A percentile compares a stretch with the other conserved stretches of the same genome.
Evolutionary conservation across 2,113 vertebrate species (phyloP).

Genomic region (Lophius piscatorius): DNA sequence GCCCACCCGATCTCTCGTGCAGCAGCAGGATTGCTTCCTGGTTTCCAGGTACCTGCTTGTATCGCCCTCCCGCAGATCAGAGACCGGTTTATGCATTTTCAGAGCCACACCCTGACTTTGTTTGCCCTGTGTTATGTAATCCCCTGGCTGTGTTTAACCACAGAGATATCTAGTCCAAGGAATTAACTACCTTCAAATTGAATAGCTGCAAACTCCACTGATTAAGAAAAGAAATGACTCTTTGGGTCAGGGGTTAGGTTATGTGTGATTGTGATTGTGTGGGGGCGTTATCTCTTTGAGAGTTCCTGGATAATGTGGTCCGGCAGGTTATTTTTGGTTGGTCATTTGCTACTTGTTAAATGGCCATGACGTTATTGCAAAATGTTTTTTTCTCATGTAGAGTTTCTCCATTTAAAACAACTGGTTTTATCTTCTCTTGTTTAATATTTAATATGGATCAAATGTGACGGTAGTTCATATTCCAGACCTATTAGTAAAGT

Average conservation of each 20-base stretch:
- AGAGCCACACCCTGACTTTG: constrained; percentile 48
- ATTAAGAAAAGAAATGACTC: neutral
- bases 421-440: too few species aligned
- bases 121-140: constrained; percentile 1
- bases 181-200: neutral
- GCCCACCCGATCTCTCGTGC: neutral
- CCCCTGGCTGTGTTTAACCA: neutral
- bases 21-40: constrained; percentile 2
- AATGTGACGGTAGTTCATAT: constrained; percentile 16
- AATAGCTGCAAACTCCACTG: neutral
- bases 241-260: neutral
- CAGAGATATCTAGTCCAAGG: neutral
- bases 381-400: neutral
- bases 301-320: constrained; percentile 39
- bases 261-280: constrained; percentile 1
- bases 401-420: too few species aligned
- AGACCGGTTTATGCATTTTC: neutral
- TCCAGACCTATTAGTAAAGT: constrained; percentile 22
- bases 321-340: constrained; percentile 53
- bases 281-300: constrained; percentile 43
- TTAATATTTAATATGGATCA: too few species aligned
- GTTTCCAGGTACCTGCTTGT: constrained; percentile 33
- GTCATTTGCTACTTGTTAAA: constrained; percentile 11
- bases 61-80: constrained; percentile 17
- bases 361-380: neutral